Evolutionary conservation across 2,113 vertebrate genomes (phyloP).

Genomic region (Pan troglodytes): NHGRI_mPanTro3-v2.1_pri NC_072416.2:3426501-3427000

Average conservation of each 20-base stretch:
- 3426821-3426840: neutral
- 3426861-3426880: neutral
- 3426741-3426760: neutral
- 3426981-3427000: neutral
- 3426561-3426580: neutral
- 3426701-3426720: conserved; percentile 71
- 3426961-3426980: neutral
- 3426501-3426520: neutral
- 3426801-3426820: neutral
- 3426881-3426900: neutral
- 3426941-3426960: rapidly evolving
- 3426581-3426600: conserved; percentile 54
- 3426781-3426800: neutral
- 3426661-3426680: conserved; percentile 73
- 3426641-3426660: conserved; percentile 58
- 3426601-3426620: conserved; percentile 63
- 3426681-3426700: conserved; percentile 9
- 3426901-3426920: rapidly evolving
- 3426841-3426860: neutral
- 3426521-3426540: conserved; percentile 43
- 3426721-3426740: neutral
- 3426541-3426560: neutral
- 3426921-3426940: neutral
- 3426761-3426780: neutral
- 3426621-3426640: conserved; percentile 69